Evolutionary conservation across 2,113 vertebrate species (phyloP), one percentile per base, ranked within the genome.

Genomic region (Serinus canaria): DNA sequence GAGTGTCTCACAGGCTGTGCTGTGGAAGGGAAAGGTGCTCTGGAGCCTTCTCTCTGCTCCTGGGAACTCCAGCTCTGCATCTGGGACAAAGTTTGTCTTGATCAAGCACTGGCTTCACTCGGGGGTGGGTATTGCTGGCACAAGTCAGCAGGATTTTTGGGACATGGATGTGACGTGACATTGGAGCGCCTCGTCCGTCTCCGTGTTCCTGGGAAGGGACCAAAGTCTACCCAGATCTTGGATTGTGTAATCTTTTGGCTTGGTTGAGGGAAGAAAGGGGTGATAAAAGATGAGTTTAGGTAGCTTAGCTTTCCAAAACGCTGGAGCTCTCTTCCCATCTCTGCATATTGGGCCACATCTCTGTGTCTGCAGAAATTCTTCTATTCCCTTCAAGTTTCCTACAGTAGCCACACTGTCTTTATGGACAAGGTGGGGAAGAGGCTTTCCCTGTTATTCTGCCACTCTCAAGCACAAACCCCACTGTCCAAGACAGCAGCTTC

Each of bases 91-190:
- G 52, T 23, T 63, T 39, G 18, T 74, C n/a, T 25, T 7, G 41
- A 14, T 62, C 3, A 9, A 24, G 50, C 6, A 0, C 2, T 41
- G 68, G 18, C 84, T 67, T 30, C 22, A 4, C 73, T 22, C 33
- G 1, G 9, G 90, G 56, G 28, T 39, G 59, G 82, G 8, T n/a
- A 3, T 67, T 1, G 7, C 44, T 76, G 12, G 7, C 50, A 7
- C 21, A 2, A 52, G 41, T 24, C 86, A 86, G 39, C 23, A 13
- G 79, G 44, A 22, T 83, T 49, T 9, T 15, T 63, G 35, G 13
- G 49, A 43, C 70, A 0, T 6, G 13, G 5, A 4, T 52, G 68
- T 83, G 96, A 58, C 0, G 1, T 53, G 80, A 64, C 1, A 0
- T 15, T 28, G 33, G 39, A 84, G 70, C 11, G 6, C 6, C 33